Conservation (phyloP, 2,113 vertebrate genomes). For the Raja brachyura region DNA sequence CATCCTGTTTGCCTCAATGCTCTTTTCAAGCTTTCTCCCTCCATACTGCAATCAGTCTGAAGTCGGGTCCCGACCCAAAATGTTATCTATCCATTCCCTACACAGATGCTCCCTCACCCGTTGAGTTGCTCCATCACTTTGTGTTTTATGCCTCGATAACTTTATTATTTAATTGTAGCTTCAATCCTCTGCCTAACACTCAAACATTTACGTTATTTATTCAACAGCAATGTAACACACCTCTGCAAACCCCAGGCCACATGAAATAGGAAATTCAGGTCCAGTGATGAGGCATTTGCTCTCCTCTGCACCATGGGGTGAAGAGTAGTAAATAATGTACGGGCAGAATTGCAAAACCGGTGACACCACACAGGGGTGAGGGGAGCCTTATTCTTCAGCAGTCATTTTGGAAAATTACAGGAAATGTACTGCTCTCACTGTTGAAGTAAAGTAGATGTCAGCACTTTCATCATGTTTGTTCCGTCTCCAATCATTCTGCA, state of each 20-base stretch:
- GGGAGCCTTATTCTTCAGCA: background rate
- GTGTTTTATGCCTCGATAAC: no score
- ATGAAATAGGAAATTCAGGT: background rate
- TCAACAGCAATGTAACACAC: background rate
- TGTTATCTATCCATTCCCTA: no score
- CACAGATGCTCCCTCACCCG: no score
- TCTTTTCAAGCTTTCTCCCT: no score
- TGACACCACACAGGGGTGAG: background rate
- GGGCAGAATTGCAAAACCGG: background rate
- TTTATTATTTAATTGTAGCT: background rate
- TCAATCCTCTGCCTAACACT: background rate
- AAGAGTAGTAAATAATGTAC: background rate
- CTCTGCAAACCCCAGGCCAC: background rate
- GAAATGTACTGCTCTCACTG: background rate
- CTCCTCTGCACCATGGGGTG: background rate
- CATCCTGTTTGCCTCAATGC: no score
- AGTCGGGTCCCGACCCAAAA: no score
- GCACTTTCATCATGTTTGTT: conserved; percentile 24
- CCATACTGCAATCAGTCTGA: no score
- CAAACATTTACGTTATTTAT: background rate
- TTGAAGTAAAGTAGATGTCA: background rate
- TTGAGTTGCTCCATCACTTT: no score
- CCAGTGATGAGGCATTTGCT: background rate
- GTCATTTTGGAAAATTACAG: conserved; percentile 1
- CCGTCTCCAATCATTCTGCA: background rate